A percentile compares a stretch with the other conserved stretches of the same genome.
These are phyloP conservation scores for Antennarius maculatus DNA, from an alignment of 2,797 vertebrate genomes.

Conservation along the genomic window DNA sequence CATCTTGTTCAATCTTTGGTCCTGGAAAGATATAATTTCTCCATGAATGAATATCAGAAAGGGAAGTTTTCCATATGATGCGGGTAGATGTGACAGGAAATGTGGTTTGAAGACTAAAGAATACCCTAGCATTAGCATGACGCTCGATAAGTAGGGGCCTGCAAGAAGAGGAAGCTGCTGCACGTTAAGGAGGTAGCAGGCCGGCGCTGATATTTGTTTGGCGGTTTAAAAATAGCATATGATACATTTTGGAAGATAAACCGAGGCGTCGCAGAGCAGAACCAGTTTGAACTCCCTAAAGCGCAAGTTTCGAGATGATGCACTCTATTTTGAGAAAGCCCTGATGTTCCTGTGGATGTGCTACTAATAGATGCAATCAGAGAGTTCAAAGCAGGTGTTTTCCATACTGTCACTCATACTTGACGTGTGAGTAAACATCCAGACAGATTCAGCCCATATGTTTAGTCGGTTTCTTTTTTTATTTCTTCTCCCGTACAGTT, in stretches of 20 bases:
- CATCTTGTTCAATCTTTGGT: no score
- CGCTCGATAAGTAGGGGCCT: not conserved
- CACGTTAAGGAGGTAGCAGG: not conserved
- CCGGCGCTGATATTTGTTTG: not conserved
- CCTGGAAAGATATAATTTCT: no score
- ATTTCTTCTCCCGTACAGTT: constrained; percentile 9
- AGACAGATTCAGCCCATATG: constrained; percentile 23
- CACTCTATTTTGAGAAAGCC: not conserved
- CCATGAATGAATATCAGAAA: no score
- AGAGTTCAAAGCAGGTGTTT: constrained; percentile 32
- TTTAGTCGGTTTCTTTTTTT: constrained; percentile 1
- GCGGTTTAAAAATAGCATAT: not conserved
- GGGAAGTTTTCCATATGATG: no score
- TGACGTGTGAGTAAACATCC: constrained; percentile 20
- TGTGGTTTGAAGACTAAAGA: no score
- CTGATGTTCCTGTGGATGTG: not conserved
- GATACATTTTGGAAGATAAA: not conserved
- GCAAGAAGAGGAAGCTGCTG: not conserved
- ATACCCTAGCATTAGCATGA: no score
- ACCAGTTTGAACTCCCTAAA: not conserved
- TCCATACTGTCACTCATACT: constrained; percentile 41
- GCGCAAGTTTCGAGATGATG: not conserved
- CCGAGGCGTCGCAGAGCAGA: not conserved
- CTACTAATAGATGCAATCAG: constrained; percentile 35
- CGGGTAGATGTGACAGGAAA: no score